Evolutionary conservation across 1,140 invertebrate species (phyloP).

Genomic region (Zeugodacus cucurbitae): DNA sequence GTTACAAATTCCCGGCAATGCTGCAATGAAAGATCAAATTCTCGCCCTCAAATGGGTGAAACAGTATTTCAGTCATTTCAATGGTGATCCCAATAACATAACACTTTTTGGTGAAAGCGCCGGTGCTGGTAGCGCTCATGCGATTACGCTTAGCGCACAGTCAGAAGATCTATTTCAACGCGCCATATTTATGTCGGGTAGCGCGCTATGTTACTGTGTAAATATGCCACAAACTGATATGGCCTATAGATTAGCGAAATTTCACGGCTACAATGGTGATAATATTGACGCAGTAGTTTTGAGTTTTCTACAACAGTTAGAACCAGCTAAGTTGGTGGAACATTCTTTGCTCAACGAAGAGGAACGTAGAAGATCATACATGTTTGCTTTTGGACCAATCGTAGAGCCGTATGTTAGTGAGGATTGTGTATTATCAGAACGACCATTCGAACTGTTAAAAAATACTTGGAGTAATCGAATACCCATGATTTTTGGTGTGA

Average conservation of each 20-base stretch:
- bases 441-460: conserved; percentile 51
- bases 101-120: conserved; percentile 65
- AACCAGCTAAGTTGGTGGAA: conserved; percentile 68
- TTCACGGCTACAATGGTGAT: conserved; percentile 52
- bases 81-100: conserved; percentile 56
- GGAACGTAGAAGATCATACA: conserved; percentile 48
- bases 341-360: conserved; percentile 48
- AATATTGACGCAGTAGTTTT: conserved; percentile 56
- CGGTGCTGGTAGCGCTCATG: conserved; percentile 56
- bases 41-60: conserved; percentile 63
- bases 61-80: conserved; percentile 57
- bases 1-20: conserved; percentile 45
- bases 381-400: conserved; percentile 55
- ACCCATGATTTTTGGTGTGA: conserved; percentile 64
- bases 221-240: conserved; percentile 39
- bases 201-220: conserved; percentile 64
- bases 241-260: conserved; percentile 47
- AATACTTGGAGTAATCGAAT: conserved; percentile 59
- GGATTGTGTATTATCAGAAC: conserved; percentile 46
- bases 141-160: conserved; percentile 56
- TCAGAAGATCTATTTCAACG: conserved; percentile 69
- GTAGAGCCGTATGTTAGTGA: conserved; percentile 50
- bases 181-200: conserved; percentile 72
- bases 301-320: conserved; percentile 68
- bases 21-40: conserved; percentile 69